Evolutionary conservation across 2,797 vertebrate genomes (phyloP).

Genomic region (Heteromormyrus szaboi): DNA sequence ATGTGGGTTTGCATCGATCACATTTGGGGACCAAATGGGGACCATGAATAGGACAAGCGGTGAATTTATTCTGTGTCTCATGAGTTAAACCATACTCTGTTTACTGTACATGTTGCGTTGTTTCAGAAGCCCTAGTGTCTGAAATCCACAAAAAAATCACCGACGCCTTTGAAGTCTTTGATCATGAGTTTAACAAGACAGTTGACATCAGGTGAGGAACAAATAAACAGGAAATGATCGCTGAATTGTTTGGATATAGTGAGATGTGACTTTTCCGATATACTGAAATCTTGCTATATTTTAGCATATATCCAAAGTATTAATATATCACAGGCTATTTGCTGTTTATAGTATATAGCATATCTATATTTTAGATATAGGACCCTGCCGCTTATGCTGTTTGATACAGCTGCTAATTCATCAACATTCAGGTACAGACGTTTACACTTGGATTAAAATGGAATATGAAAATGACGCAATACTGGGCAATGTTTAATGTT

Average conservation of each 20-base stretch:
- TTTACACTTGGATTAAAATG: neutral
- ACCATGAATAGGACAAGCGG: neutral
- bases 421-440: neutral
- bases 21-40: too few species aligned
- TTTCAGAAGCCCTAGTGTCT: constrained; percentile 55
- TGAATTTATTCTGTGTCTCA: neutral
- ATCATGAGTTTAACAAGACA: constrained; percentile 71
- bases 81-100: neutral
- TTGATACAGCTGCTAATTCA: neutral
- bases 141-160: constrained; percentile 71
- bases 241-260: neutral
- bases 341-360: neutral
- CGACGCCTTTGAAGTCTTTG: constrained; percentile 83
- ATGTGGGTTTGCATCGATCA: neutral
- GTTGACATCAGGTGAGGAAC: constrained; percentile 81
- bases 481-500: neutral
- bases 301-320: neutral
- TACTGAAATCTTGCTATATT: neutral
- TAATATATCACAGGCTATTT: neutral
- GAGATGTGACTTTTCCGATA: neutral
- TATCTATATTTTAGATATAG: neutral
- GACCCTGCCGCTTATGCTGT: neutral
- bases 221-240: neutral
- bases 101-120: constrained; percentile 31
- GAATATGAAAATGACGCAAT: constrained; percentile 3